These are phyloP conservation scores for Drosophila lacertosa DNA, from an alignment of 1,140 invertebrate species.

Conservation along the genomic window DNA sequence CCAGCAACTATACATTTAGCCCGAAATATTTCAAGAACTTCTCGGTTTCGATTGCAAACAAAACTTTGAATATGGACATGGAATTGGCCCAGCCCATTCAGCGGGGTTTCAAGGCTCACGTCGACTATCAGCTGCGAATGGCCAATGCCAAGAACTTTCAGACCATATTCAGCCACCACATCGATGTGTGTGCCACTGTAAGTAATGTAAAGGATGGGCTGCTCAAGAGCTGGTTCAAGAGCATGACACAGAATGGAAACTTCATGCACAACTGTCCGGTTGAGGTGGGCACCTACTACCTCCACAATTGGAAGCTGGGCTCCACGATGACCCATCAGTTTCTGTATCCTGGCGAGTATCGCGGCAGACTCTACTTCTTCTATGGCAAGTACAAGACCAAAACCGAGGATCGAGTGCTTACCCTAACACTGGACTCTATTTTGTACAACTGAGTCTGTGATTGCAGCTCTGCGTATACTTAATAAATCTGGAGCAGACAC, in stretches of 20 bases:
- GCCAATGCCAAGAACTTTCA: conserved; percentile 69
- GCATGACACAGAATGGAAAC: conserved; percentile 56
- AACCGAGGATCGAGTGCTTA: conserved; percentile 14
- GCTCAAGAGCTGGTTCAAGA: conserved; percentile 66
- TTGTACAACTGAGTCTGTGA: conserved; percentile 9
- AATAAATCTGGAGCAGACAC: conserved; percentile 42
- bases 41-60: conserved; percentile 30
- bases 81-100: conserved; percentile 43
- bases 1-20: conserved; percentile 39
- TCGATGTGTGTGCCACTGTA: conserved; percentile 61
- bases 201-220: conserved; percentile 53
- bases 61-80: conserved; percentile 57
- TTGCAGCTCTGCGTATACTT: not conserved
- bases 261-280: conserved; percentile 68
- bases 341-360: conserved; percentile 64
- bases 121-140: conserved; percentile 68
- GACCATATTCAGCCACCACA: conserved; percentile 49
- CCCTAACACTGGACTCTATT: conserved; percentile 12
- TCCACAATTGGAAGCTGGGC: conserved; percentile 59
- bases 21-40: conserved; percentile 65
- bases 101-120: conserved; percentile 50
- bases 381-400: conserved; percentile 64
- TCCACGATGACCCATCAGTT: conserved; percentile 57
- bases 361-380: conserved; percentile 41
- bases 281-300: conserved; percentile 52